These are phyloP conservation scores for Phodopus roborovskii DNA, from an alignment of 2,113 vertebrate species.

Conservation along the genomic window DNA sequence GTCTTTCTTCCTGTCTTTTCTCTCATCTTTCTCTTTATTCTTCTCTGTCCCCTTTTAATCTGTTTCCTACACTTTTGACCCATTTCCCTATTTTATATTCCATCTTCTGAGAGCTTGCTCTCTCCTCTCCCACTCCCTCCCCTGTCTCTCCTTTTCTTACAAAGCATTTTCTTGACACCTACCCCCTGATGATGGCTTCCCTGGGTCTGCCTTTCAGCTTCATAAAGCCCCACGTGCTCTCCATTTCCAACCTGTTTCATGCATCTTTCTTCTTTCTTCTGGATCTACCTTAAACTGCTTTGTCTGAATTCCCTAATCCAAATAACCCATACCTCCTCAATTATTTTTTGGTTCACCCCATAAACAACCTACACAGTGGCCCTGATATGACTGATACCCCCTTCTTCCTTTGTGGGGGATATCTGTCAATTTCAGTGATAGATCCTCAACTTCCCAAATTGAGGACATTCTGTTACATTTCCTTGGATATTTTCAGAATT, in stretches of 20 bases:
- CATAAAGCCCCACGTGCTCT: constrained; percentile 68
- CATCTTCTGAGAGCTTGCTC: constrained; percentile 61
- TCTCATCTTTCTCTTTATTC: constrained; percentile 72
- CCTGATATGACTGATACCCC: not conserved
- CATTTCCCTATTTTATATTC: constrained; percentile 72
- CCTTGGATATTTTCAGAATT: not conserved
- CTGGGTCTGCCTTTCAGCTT: constrained; percentile 76
- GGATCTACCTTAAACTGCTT: constrained; percentile 52
- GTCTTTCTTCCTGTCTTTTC: constrained; percentile 58
- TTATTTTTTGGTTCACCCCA: constrained; percentile 5
- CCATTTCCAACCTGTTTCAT: constrained; percentile 42
- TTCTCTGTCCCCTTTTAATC: constrained; percentile 72
- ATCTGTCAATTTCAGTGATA: not conserved
- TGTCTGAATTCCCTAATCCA: constrained; percentile 67
- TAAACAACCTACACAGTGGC: not conserved
- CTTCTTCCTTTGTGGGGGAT: constrained; percentile 28
- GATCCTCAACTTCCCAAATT: constrained; percentile 8
- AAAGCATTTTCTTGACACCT: constrained; percentile 77
- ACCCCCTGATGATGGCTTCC: constrained; percentile 71
- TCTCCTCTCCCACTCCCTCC: constrained; percentile 36
- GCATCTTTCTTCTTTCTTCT: constrained; percentile 71
- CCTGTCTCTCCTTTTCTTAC: constrained; percentile 58
- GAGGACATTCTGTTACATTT: constrained; percentile 35
- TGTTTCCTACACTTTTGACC: constrained; percentile 78
- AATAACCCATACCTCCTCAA: constrained; percentile 54